phyloP scores from a whole-genome alignment of 2,113 vertebrate species.

The Mesocricetus auratus region DNA sequence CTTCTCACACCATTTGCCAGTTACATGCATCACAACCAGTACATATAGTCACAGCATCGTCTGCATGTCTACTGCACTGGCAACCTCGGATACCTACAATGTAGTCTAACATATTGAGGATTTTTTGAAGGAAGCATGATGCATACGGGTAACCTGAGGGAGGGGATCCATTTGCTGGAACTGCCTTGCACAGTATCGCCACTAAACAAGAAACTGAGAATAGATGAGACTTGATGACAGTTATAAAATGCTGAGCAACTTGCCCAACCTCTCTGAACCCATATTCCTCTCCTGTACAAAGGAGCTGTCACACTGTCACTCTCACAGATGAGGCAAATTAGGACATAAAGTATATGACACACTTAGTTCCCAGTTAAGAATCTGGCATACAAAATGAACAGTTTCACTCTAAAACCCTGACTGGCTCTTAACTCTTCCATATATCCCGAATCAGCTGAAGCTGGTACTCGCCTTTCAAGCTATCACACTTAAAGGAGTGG shows the following conservation, averaged over 20 bases:
- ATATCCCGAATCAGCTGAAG: background rate
- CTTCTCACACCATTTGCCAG: background rate
- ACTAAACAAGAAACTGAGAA: background rate
- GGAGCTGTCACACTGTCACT: background rate
- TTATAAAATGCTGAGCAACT: background rate
- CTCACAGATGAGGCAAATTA: background rate
- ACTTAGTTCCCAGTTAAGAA: background rate
- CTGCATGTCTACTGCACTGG: background rate
- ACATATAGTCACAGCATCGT: background rate
- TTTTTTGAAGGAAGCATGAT: background rate
- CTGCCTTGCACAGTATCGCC: background rate
- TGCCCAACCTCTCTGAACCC: background rate
- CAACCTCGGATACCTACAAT: background rate
- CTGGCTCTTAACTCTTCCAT: background rate
- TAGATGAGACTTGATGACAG: background rate
- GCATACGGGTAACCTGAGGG: background rate
- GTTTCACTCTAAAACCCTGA: background rate
- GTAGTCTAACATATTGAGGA: background rate
- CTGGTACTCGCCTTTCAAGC: background rate
- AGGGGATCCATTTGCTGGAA: background rate
- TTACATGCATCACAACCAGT: background rate
- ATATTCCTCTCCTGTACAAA: background rate
- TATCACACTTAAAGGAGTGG: background rate
- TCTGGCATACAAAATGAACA: background rate
- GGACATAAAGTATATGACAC: background rate